A percentile compares a stretch with the other conserved stretches of the same genome.
Conservation (phyloP, 2,888 invertebrate species). For the Heliconius aoede region DNA sequence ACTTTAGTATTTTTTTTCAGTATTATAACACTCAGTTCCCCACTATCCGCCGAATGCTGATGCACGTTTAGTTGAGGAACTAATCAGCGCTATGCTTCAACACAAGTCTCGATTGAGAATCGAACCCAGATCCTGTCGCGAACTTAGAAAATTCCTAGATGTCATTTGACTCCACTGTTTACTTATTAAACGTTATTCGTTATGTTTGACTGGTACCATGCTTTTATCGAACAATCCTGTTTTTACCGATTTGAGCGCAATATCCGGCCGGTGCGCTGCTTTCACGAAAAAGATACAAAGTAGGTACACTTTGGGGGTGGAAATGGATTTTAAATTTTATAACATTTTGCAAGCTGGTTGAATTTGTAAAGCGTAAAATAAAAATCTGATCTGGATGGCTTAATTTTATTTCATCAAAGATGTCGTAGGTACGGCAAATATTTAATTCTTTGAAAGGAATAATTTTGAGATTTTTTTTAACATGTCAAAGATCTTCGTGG, state of each 20-base stretch:
- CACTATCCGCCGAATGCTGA: no score
- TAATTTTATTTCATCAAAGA: background rate
- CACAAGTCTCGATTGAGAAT: no score
- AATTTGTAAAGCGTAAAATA: background rate
- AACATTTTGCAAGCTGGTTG: background rate
- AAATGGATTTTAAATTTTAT: constrained; percentile 21
- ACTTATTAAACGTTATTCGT: background rate
- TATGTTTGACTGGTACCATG: background rate
- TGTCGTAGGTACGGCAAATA: background rate
- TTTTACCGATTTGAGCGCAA: constrained; percentile 14
- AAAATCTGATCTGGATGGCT: background rate
- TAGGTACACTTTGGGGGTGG: constrained; percentile 2
- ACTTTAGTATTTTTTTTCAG: background rate
- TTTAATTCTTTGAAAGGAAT: background rate
- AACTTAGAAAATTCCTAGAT: background rate
- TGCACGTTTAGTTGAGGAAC: no score
- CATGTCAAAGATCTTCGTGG: background rate
- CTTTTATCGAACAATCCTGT: constrained; percentile 6
- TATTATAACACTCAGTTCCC: no score
- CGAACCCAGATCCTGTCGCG: no score
- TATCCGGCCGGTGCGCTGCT: background rate
- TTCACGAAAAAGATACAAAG: constrained; percentile 13
- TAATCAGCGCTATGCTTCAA: no score
- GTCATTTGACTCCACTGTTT: background rate
- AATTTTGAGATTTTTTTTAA: background rate